Base-by-base conservation (phyloP, 2,797 vertebrate genomes). In the Halcyon leucocephala region DNA sequence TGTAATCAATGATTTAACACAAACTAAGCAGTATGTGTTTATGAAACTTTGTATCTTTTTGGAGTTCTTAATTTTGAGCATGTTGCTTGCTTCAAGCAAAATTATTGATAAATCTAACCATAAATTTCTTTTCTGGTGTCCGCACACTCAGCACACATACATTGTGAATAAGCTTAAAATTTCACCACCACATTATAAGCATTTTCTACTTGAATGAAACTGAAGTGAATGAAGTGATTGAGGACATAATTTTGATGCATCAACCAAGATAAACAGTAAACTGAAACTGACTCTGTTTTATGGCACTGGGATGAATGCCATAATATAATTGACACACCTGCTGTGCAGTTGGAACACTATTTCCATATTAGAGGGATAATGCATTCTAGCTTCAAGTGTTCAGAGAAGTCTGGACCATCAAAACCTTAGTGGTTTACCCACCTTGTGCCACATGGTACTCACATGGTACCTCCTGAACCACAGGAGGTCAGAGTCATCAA, bases 241-340 rank as follows among this genome's bases (percentile, higher is more conserved):
- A 93, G 60, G 48, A 90, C 60, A 84, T 61, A 46, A 96, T 89
- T 94, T 95, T 84, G 93, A 93, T 71, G 16, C 52, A 67, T 79
- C 51, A 95, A 52, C 66, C 73, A 90, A 89, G 55, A 90, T 60
- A 90, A 95, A 91, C 44, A 90, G 64, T 67, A 92, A 92, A 89
- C 80, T 21, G 7, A 82, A 90, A 62, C 66, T 66, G 18, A 31
- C 52, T 71, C 86, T 80, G 52, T 79, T 70, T 88, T 86, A 71
- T 61, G 70, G 60, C 60, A 77, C 41, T 80, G 71, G 67, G 74
- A 52, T 95, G 77, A 94, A 86, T 6, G 35, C 77, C 82, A 46
- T 76, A 52, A 72, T 60, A 62, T 0, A 2, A 84, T 92, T 86
- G 73, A 93, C 90, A 41, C 44, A 93, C 82, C 77, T 84, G 93